These are phyloP conservation scores for Nothobranchius furzeri DNA, from an alignment of 2,113 vertebrate species.

Conservation along the genomic window DNA sequence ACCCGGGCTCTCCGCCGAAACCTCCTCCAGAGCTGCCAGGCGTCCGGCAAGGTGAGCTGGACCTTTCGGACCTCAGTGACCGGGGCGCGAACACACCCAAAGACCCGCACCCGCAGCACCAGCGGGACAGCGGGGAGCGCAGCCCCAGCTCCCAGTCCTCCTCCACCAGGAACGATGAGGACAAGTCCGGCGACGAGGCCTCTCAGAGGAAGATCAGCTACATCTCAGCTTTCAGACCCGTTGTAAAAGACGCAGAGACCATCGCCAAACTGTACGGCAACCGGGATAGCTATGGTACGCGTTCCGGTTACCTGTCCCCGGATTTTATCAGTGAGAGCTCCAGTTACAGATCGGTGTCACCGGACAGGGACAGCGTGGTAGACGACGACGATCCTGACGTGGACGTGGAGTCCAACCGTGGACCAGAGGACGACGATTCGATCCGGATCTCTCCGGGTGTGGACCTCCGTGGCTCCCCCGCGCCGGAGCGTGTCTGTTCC, in stretches of 20 bases:
- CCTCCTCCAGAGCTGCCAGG: conserved; percentile 80
- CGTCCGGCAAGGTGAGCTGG: conserved; percentile 74
- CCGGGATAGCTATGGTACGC: conserved; percentile 82
- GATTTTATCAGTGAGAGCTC: conserved; percentile 94
- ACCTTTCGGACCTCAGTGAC: conserved; percentile 78
- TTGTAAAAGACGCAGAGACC: conserved; percentile 91
- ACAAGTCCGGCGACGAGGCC: conserved; percentile 84
- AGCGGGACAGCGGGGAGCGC: conserved; percentile 75
- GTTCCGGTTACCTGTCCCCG: conserved; percentile 86
- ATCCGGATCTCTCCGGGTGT: conserved; percentile 67
- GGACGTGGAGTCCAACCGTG: conserved; percentile 90
- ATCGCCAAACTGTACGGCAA: conserved; percentile 94
- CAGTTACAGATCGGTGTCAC: conserved; percentile 89
- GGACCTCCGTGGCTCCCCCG: conserved; percentile 58
- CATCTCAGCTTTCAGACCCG: conserved; percentile 93
- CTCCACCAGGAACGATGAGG: conserved; percentile 78
- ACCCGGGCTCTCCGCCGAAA: conserved; percentile 82
- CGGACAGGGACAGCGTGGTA: conserved; percentile 87
- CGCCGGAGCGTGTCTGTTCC: conserved; percentile 51
- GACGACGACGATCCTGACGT: conserved; percentile 86
- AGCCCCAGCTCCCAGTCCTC: conserved; percentile 82
- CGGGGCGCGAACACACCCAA: conserved; percentile 81
- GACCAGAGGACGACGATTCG: conserved; percentile 84
- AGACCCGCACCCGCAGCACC: conserved; percentile 62
- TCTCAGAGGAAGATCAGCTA: conserved; percentile 87